A percentile compares a stretch with the other conserved stretches of the same genome.
These are phyloP conservation scores for Drosophila nannoptera DNA, from an alignment of 1,140 invertebrate species.

Conservation along the genomic window DNA sequence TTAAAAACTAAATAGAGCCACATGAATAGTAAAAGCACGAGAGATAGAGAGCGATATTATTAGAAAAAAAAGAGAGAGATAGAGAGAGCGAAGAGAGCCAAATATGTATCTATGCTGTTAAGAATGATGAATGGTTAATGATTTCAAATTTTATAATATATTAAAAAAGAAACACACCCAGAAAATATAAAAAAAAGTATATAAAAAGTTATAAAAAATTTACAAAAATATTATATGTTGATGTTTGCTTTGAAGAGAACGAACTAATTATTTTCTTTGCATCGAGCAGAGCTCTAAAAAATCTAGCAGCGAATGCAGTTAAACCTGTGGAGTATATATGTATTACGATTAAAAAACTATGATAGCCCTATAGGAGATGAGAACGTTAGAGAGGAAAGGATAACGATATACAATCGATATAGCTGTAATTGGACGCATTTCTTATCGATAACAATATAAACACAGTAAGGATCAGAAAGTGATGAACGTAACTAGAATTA, in stretches of 20 bases:
- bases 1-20: constrained; percentile 43
- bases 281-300: constrained; percentile 19
- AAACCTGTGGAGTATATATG: no score
- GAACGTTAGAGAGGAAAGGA: no score
- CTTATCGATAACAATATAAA: no score
- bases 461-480: no score
- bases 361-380: no score
- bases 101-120: constrained; percentile 53
- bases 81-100: constrained; percentile 36
- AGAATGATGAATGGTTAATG: constrained; percentile 52
- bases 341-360: no score
- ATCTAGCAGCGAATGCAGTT: no score
- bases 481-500: no score
- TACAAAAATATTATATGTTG: constrained; percentile 66
- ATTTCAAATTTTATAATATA: constrained; percentile 65
- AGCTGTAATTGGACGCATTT: no score
- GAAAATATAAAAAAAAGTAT: constrained; percentile 62
- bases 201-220: constrained; percentile 65
- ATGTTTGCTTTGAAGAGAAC: constrained; percentile 67
- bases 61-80: constrained; percentile 16
- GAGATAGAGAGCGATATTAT: constrained; percentile 7
- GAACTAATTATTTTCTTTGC: constrained; percentile 53
- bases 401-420: no score
- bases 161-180: constrained; percentile 42
- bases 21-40: constrained; percentile 15